These are phyloP conservation scores for Melanostoma mellinum DNA, from an alignment of 2,888 invertebrate species.

Conservation along the genomic window DNA sequence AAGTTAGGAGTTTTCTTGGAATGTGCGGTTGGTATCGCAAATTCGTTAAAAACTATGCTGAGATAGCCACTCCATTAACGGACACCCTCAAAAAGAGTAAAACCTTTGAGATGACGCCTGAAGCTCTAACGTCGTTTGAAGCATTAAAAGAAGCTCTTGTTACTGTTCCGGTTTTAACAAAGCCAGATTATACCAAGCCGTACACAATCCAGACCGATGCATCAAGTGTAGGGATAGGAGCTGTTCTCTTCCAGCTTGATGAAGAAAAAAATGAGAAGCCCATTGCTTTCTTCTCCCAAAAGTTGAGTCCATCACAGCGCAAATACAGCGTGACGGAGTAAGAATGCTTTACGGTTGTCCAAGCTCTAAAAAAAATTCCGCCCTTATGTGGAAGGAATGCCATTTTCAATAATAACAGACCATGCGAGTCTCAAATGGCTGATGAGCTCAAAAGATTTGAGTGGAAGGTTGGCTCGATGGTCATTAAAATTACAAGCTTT, in stretches of 20 bases:
- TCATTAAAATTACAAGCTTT: slow-evolving; percentile 73
- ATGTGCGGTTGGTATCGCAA: slow-evolving; percentile 65
- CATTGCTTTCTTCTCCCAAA: slow-evolving; percentile 31
- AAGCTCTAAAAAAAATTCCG: slow-evolving; percentile 51
- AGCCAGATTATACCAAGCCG: slow-evolving; percentile 8
- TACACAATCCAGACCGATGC: slow-evolving; percentile 29
- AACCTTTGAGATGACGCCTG: background rate
- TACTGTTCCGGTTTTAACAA: background rate
- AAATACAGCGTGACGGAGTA: background rate
- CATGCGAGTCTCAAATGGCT: slow-evolving; percentile 60
- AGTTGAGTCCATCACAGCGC: background rate
- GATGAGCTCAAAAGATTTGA: slow-evolving; percentile 48
- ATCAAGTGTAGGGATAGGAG: slow-evolving; percentile 2
- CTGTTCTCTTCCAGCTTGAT: slow-evolving; percentile 23
- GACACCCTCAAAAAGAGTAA: slow-evolving; percentile 9
- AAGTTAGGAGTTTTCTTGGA: slow-evolving; percentile 71
- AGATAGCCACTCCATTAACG: slow-evolving; percentile 18
- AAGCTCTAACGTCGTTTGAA: slow-evolving; percentile 1
- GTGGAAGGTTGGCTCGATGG: slow-evolving; percentile 74
- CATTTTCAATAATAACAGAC: slow-evolving; percentile 52
- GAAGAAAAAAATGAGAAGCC: slow-evolving; percentile 25
- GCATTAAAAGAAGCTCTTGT: background rate
- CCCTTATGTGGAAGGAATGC: slow-evolving; percentile 48
- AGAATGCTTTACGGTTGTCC: slow-evolving; percentile 4
- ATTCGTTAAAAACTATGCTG: slow-evolving; percentile 48